phyloP scores from a whole-genome alignment of 2,888 invertebrate genomes.

The Dioctria rufipes region DNA sequence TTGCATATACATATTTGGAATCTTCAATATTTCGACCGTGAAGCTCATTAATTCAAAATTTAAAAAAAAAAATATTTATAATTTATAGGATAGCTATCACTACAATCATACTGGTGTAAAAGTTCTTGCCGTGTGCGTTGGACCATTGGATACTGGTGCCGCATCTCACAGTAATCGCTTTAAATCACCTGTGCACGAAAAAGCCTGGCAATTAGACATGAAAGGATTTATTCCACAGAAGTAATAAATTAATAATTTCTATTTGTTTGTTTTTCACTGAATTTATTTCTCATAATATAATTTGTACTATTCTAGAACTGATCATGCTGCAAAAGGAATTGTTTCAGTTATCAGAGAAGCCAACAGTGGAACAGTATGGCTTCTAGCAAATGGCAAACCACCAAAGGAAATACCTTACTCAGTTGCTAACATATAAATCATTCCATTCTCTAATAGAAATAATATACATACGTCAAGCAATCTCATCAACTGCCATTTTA shows the following conservation, averaged over 20 bases:
- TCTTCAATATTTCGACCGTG: too few species aligned
- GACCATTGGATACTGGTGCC: conserved; percentile 78
- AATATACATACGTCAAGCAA: conserved; percentile 24
- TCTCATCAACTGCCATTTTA: conserved; percentile 44
- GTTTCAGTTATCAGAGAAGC: conserved; percentile 78
- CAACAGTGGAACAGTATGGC: conserved; percentile 81
- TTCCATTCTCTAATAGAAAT: background rate
- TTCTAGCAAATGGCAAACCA: conserved; percentile 79
- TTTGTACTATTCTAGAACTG: conserved; percentile 73
- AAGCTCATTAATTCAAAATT: background rate
- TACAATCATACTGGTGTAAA: conserved; percentile 80
- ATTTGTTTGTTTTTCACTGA: background rate
- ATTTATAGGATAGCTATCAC: conserved; percentile 79
- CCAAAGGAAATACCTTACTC: conserved; percentile 73
- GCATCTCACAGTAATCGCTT: conserved; percentile 81
- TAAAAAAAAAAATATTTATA: conserved; percentile 13
- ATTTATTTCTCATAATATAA: background rate
- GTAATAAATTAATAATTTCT: conserved; percentile 68
- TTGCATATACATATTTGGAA: too few species aligned
- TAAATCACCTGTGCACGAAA: conserved; percentile 80
- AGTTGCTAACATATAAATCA: conserved; percentile 58
- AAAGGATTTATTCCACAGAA: conserved; percentile 77
- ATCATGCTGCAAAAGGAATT: conserved; percentile 79
- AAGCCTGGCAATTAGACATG: conserved; percentile 81
- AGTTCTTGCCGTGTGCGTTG: conserved; percentile 81